Evolutionary conservation across 2,888 invertebrate genomes (phyloP).

Genomic region (Gymnocheta viridis): DNA sequence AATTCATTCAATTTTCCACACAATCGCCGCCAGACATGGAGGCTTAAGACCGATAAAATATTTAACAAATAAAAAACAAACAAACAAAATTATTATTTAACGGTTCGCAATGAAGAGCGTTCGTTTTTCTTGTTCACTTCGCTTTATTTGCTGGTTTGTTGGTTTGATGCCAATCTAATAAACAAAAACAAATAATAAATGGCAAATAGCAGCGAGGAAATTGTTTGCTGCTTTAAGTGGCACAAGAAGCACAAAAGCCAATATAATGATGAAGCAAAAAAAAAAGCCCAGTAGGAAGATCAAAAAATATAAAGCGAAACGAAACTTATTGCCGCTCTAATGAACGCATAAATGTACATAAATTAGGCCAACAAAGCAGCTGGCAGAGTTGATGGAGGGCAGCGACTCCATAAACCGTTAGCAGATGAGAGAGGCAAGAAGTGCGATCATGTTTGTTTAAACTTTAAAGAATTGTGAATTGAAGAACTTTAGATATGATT

Average conservation of each 20-base stretch:
- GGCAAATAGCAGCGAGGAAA: slow-evolving; percentile 24
- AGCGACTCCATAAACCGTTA: slow-evolving; percentile 2
- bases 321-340: slow-evolving; percentile 67
- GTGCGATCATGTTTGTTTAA: no score
- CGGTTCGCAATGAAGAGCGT: slow-evolving; percentile 38
- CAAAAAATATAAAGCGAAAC: slow-evolving; percentile 53
- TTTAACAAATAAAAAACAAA: slow-evolving; percentile 23
- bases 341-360: slow-evolving; percentile 47
- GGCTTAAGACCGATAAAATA: slow-evolving; percentile 23
- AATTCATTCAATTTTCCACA: slow-evolving; percentile 54
- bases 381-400: neutral
- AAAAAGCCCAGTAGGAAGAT: slow-evolving; percentile 41
- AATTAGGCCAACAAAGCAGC: slow-evolving; percentile 5
- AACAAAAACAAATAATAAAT: slow-evolving; percentile 31
- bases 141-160: slow-evolving; percentile 9
- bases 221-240: neutral
- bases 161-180: slow-evolving; percentile 34
- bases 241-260: slow-evolving; percentile 2
- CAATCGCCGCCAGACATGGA: slow-evolving; percentile 54
- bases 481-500: neutral
- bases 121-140: slow-evolving; percentile 14
- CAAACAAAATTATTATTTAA: slow-evolving; percentile 45
- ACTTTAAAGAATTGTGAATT: no score
- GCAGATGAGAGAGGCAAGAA: neutral
- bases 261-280: neutral